Conservation (phyloP, 2,113 vertebrate species). For the Promerops cafer region DNA sequence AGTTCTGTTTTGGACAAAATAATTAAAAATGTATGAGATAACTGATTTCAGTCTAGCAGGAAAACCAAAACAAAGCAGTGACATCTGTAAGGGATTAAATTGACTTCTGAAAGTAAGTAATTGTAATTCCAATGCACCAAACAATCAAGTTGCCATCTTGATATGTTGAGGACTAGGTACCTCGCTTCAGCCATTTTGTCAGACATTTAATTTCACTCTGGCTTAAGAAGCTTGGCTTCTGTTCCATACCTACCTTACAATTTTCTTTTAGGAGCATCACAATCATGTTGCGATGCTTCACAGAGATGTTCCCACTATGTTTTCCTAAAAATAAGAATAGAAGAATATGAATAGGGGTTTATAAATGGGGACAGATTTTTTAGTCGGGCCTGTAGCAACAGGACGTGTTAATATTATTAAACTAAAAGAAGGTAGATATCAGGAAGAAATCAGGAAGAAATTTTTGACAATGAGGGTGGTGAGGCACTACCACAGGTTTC, state of each 20-base stretch:
- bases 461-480: background rate
- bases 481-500: background rate
- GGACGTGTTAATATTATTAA: background rate
- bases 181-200: background rate
- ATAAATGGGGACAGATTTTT: background rate
- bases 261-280: background rate
- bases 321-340: background rate
- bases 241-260: background rate
- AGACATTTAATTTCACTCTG: background rate
- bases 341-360: background rate
- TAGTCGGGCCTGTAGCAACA: background rate
- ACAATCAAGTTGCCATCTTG: background rate
- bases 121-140: background rate
- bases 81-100: background rate
- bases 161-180: background rate
- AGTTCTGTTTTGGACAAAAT: background rate
- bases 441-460: background rate
- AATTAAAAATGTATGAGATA: background rate
- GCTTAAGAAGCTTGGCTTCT: background rate
- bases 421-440: background rate
- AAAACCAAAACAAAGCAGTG: background rate
- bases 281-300: background rate
- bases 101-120: background rate
- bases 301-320: background rate
- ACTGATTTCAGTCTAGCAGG: background rate